Percentiles rank a stretch among this genome's conserved stretches.
phyloP scores from a whole-genome alignment of 2,797 vertebrate genomes.

The Myripristis jacobus region DNA sequence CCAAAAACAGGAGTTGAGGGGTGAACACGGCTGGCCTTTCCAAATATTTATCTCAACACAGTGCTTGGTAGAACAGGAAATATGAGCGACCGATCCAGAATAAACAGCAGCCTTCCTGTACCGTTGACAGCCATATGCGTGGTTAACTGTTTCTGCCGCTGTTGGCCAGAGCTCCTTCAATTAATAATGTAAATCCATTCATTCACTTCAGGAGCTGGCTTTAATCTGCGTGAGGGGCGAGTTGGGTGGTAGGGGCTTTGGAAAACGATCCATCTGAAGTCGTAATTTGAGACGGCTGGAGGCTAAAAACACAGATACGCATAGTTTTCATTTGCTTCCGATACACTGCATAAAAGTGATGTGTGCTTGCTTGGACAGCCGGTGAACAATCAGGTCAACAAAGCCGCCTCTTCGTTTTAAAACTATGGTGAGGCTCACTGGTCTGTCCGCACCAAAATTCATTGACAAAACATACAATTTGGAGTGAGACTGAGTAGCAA shows the following conservation, averaged over 20 bases:
- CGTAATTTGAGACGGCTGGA: background rate
- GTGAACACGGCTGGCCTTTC: constrained; percentile 41
- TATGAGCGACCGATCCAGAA: constrained; percentile 57
- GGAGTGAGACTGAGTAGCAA: background rate
- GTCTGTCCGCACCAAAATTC: background rate
- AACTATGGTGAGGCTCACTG: background rate
- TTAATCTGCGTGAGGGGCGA: constrained; percentile 6
- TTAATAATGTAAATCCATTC: constrained; percentile 16
- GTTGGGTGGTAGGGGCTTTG: constrained; percentile 8
- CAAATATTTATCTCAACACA: constrained; percentile 71
- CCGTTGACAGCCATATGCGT: constrained; percentile 43
- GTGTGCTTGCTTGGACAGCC: background rate
- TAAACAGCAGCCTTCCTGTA: constrained; percentile 68
- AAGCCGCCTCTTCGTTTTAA: background rate
- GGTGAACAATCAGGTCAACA: background rate
- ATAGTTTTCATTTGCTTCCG: background rate
- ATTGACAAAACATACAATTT: background rate
- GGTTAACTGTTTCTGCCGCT: constrained; percentile 37
- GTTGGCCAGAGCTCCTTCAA: constrained; percentile 2
- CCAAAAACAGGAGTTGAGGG: constrained; percentile 34
- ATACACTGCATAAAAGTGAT: too few species aligned
- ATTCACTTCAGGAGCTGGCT: constrained; percentile 14
- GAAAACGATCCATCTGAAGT: constrained; percentile 1
- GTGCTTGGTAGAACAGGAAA: constrained; percentile 65
- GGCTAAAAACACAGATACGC: background rate